Base-by-base conservation (phyloP, 2,888 invertebrate species). In the Apotomis turbidana region DNA sequence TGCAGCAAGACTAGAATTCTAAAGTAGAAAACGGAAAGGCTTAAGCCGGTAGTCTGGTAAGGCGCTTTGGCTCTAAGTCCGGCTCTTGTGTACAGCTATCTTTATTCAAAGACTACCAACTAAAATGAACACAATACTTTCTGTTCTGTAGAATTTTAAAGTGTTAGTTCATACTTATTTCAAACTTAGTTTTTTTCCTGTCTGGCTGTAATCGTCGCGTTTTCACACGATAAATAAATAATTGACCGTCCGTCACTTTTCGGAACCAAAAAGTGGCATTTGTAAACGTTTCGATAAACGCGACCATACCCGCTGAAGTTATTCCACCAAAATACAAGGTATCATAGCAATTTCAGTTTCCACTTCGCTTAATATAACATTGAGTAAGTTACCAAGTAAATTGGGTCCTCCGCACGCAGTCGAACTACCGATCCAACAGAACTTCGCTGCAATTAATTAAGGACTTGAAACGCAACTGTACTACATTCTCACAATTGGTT, bases 371-470 rank as follows among this genome's bases (percentile, higher is more conserved):
- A 49, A 60, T 52, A 49, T 51, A 67, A 57, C 51, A 63, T 10
- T 52, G 59, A 68, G 70, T 66, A 74, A 79, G 76, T 80, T 80
- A 5, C 76, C 76, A 77, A 75, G 75, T 72, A 70, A 74, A 80
- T 77, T 76, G 77, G 72, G 73, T 77, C 70, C 76, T 75, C 59
- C 67, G 74, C 71, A 76, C 68, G 69, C 73, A 77, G 71, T 74
- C 76, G 70, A 75, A 84, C 83, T 87, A 80, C 70, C 68, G 72
- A 75, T 78, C 81, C 78, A 84, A 85, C 27, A 27, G 27, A 27
- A 27, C 77, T 83, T 83, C 76, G 78, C 78, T 78, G 81, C 83
- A 83, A 85, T 86, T 87, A 85, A 84, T 83, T 82, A 78, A 80
- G 78, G 78, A 81, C 79, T 78, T 76, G 73, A 72, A 75, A 78